Percentiles rank a stretch among this genome's conserved stretches.
Conservation (phyloP, 2,113 vertebrate genomes). For the Rattus rattus region DNA sequence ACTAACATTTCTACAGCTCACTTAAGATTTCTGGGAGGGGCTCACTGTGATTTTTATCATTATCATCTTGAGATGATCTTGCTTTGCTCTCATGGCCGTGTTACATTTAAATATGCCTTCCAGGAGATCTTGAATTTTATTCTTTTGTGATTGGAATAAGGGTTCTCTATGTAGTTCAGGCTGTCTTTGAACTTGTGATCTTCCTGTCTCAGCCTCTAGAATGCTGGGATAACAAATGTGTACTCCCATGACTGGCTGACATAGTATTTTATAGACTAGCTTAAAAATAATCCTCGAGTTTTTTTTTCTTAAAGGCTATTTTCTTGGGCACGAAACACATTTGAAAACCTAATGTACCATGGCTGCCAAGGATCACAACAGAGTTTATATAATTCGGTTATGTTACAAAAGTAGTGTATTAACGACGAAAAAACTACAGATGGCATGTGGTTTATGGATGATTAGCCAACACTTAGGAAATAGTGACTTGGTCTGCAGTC, state of each 20-base stretch:
- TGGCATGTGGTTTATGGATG: not conserved
- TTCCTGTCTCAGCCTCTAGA: not conserved
- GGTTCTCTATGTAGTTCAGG: not conserved
- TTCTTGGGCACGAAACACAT: slow-evolving; percentile 22
- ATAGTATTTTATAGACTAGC: not conserved
- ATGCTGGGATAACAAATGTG: not conserved
- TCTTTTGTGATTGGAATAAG: not conserved
- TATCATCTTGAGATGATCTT: not conserved
- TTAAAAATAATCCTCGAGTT: not conserved
- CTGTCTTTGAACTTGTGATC: not conserved
- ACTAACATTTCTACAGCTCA: not conserved
- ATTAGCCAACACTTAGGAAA: not conserved
- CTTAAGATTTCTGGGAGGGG: not conserved
- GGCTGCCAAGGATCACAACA: not conserved
- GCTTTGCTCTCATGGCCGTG: not conserved
- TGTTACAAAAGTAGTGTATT: not conserved
- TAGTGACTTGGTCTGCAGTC: not conserved
- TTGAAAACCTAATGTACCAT: not conserved
- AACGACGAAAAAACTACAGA: not conserved
- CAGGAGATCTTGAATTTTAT: not conserved
- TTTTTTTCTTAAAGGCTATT: not conserved
- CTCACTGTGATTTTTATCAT: not conserved
- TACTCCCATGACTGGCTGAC: not conserved
- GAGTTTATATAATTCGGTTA: not conserved
- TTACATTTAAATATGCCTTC: not conserved